A percentile compares a stretch with the other conserved stretches of the same genome.
phyloP scores from a whole-genome alignment of 2,888 invertebrate genomes.

The Aspidapion aeneum region DNA sequence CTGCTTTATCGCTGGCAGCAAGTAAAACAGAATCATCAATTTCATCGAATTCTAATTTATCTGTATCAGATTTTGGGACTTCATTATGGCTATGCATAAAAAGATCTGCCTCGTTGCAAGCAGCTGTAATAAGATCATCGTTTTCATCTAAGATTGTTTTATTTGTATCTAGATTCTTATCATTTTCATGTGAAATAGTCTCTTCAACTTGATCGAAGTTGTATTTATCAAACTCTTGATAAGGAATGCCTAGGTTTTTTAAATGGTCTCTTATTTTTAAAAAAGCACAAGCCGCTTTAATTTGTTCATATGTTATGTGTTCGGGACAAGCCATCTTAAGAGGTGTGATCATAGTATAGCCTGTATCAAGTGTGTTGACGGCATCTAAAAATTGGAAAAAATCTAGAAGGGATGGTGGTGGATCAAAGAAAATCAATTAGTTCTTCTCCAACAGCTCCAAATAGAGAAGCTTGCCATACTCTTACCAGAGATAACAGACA shows the following conservation, averaged over 20 bases:
- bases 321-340: conserved; percentile 42
- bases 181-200: not conserved
- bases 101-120: not conserved
- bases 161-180: not conserved
- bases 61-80: not conserved
- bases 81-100: too few relatives aligned
- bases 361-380: conserved; percentile 11
- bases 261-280: conserved; percentile 40
- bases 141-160: not conserved
- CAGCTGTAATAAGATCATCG: not conserved
- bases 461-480: too few relatives aligned
- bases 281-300: conserved; percentile 39
- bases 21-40: not conserved
- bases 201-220: conserved; percentile 5
- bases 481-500: too few relatives aligned
- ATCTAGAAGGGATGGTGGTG: too few relatives aligned
- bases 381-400: conserved; percentile 5
- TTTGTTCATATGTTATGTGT: conserved; percentile 38
- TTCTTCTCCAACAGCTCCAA: too few relatives aligned
- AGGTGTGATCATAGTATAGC: conserved; percentile 12
- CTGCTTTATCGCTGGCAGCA: not conserved
- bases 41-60: not conserved
- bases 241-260: conserved; percentile 30
- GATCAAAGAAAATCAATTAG: too few relatives aligned
- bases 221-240: conserved; percentile 39